Evolutionary conservation across 2,888 invertebrate species (phyloP), one percentile per base, ranked within the genome.

Genomic region (Torymus aiolomorphi): DNA sequence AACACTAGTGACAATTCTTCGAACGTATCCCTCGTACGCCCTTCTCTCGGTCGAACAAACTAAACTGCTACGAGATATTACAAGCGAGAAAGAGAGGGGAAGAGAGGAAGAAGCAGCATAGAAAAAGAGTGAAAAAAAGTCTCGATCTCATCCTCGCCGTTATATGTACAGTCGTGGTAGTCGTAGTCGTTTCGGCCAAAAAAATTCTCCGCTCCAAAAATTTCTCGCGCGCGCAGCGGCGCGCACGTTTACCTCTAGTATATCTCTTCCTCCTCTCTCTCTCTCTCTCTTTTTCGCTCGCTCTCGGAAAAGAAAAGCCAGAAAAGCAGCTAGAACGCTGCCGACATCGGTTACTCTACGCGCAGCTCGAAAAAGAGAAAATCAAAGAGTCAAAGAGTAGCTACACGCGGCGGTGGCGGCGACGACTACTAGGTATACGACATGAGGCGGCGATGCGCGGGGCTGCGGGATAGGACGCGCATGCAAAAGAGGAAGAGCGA

Each of bases 181-280:
- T 42, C 5, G 42, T 31, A 31, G 31, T 31, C 42, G 42, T 42
- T 42, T 42, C 42, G 5, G 42, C 42, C 42, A 42, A 42, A 57
- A 67, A 57, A 70, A 65, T 54, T 76, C 76, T 72, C 56, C 72
- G 80, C 76, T 76, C 72, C 62, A 62, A 66, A 80, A 80, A 80
- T 71, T 76, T 51, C 63, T 20, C 57, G 78, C 69, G 69, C 24
- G n/a, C 5, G 20, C 12, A 1, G 31, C 1, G 42, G 42, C 8
- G 42, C 8, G 42, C 42, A 8, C 42, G 42, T 42, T 42, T 42
- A 42, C 42, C 8, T 42, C 42, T 42, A 8, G 42, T n/a, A n/a
- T n/a, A n/a, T n/a, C n/a, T n/a, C n/a, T n/a, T n/a, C n/a, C n/a
- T n/a, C n/a, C n/a, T 42, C 42, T 42, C 42, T 42, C 42, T 20